Evolutionary conservation across 2,888 invertebrate species (phyloP).

Genomic region (Julus scanicus): DNA sequence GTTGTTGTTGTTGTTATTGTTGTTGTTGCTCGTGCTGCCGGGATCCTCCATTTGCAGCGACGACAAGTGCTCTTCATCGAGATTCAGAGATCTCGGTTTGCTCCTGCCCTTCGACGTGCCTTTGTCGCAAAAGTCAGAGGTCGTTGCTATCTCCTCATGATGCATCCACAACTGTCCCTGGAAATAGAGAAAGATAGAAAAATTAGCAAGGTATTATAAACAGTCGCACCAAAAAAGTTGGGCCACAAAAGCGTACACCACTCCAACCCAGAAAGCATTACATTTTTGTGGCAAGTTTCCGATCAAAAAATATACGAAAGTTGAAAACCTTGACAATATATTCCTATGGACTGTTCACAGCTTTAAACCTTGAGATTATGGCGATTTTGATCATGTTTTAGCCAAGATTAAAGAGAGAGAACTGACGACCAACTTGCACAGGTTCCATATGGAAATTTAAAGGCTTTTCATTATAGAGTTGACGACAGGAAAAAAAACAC

Average conservation of each 20-base stretch:
- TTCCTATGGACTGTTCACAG: neutral
- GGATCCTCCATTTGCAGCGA: slow-evolving; percentile 52
- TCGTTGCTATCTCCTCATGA: slow-evolving; percentile 53
- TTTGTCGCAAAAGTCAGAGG: slow-evolving; percentile 48
- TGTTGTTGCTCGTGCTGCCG: slow-evolving; percentile 46
- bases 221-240: neutral
- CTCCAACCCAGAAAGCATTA: neutral
- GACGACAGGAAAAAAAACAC: neutral
- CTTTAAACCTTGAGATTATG: neutral
- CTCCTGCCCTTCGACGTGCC: slow-evolving; percentile 16
- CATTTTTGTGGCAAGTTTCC: neutral
- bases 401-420: neutral
- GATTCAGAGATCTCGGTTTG: slow-evolving; percentile 21
- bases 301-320: neutral
- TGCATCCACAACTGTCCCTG: slow-evolving; percentile 56
- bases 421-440: neutral
- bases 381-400: neutral
- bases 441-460: neutral
- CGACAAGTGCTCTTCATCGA: slow-evolving; percentile 50
- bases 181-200: neutral
- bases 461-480: slow-evolving; percentile 30
- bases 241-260: neutral
- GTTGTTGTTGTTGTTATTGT: slow-evolving; percentile 38
- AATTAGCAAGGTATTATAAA: neutral
- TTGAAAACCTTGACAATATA: neutral